Percentiles rank a stretch among this genome's conserved stretches.
Evolutionary conservation across 2,797 vertebrate genomes (phyloP).

Genomic region (Okamejei kenojei): DNA sequence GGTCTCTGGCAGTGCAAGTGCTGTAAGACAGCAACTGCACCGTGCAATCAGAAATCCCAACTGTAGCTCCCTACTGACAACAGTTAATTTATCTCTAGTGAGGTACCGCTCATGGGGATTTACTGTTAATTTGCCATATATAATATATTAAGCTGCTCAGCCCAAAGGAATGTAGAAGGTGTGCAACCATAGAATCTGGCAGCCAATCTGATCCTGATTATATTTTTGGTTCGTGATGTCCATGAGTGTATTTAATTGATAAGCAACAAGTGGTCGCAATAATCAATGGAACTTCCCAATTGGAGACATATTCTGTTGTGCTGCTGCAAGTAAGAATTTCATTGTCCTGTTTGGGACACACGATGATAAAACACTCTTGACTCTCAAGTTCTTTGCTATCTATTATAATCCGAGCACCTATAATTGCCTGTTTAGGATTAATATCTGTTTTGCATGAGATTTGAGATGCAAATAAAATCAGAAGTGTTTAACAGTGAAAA

Average conservation of each 20-base stretch:
- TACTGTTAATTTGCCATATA: neutral
- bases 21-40: too few relatives aligned
- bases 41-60: neutral
- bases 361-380: too few relatives aligned
- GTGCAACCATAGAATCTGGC: neutral
- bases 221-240: neutral
- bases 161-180: neutral
- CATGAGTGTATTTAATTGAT: neutral
- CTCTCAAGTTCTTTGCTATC: too few relatives aligned
- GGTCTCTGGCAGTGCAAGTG: too few relatives aligned
- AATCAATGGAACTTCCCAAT: neutral
- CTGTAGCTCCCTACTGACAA: neutral
- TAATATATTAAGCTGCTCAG: neutral
- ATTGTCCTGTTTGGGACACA: too few relatives aligned
- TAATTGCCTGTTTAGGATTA: neutral
- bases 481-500: neutral
- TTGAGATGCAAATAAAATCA: neutral
- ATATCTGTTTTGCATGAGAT: neutral
- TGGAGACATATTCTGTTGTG: neutral
- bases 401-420: neutral
- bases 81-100: neutral
- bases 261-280: neutral
- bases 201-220: neutral
- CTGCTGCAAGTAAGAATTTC: too few relatives aligned
- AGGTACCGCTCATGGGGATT: neutral